Percentiles rank a stretch among this genome's conserved stretches.
phyloP scores from a whole-genome alignment of 2,888 invertebrate genomes.

The Cheilosia impressa region DNA sequence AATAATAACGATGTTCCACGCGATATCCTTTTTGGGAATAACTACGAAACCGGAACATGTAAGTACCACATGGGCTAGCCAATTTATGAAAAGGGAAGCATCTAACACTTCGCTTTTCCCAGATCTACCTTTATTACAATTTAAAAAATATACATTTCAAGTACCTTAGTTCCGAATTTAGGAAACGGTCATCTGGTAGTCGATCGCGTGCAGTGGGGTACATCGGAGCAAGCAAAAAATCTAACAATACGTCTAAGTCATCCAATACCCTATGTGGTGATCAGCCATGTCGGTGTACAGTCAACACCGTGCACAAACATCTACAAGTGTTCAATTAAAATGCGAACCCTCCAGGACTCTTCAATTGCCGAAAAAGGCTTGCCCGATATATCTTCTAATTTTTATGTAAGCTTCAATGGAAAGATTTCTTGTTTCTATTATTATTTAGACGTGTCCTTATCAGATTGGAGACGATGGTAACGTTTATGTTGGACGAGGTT shows the following conservation, averaged over 20 bases:
- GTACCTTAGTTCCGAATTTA: conserved; percentile 82
- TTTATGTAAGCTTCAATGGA: conserved; percentile 80
- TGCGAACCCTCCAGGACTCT: conserved; percentile 84
- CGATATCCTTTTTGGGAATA: conserved; percentile 81
- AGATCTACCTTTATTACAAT: background rate
- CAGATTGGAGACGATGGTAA: conserved; percentile 85
- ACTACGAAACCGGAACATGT: conserved; percentile 82
- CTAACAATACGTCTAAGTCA: conserved; percentile 78
- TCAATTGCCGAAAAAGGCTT: conserved; percentile 83
- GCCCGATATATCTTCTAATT: conserved; percentile 84
- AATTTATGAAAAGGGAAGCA: background rate
- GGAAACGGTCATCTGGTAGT: conserved; percentile 83
- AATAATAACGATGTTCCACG: conserved; percentile 69
- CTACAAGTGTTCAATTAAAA: conserved; percentile 83
- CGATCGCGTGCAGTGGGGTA: conserved; percentile 83
- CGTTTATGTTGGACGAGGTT: conserved; percentile 85
- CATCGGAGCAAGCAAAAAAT: conserved; percentile 78
- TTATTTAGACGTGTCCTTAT: background rate
- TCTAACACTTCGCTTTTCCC: background rate
- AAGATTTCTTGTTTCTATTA: background rate
- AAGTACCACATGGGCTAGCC: conserved; percentile 76
- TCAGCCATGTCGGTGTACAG: conserved; percentile 85
- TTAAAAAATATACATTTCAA: conserved; percentile 76
- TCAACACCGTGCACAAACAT: conserved; percentile 82
- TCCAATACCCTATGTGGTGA: conserved; percentile 84